Evolutionary conservation across 2,113 vertebrate species (phyloP).

Genomic region (Dipodomys spectabilis): DNA sequence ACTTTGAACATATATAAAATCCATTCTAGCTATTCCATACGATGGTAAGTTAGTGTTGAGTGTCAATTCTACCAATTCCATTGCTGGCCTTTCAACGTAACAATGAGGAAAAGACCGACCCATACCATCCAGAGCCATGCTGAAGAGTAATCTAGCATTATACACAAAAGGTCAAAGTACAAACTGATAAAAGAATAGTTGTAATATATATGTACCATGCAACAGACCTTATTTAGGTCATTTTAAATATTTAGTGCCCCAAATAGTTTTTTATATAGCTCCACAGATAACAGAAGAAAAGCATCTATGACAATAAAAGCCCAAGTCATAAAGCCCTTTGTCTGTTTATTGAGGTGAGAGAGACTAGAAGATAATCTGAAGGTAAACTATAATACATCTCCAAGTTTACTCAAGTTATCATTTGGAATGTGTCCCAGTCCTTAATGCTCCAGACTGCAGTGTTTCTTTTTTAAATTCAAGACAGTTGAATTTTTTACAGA

Average conservation of each 20-base stretch:
- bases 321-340: neutral
- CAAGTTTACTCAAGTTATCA: neutral
- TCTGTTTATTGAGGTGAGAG: neutral
- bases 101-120: neutral
- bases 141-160: neutral
- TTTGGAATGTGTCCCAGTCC: neutral
- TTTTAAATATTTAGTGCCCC: neutral
- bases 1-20: neutral
- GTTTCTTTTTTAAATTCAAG: constrained; percentile 24
- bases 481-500: neutral
- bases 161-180: neutral
- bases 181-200: neutral
- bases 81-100: neutral
- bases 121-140: neutral
- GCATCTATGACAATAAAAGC: neutral
- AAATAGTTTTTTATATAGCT: neutral
- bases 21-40: neutral
- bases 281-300: neutral
- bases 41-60: neutral
- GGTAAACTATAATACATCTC: neutral
- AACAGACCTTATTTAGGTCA: neutral
- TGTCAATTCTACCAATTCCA: neutral
- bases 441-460: neutral
- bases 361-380: neutral
- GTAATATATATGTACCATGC: neutral